Evolutionary conservation across 2,113 vertebrate genomes (phyloP), one percentile per base, ranked within the genome.

Genomic region (Atrichornis clamosus): DNA sequence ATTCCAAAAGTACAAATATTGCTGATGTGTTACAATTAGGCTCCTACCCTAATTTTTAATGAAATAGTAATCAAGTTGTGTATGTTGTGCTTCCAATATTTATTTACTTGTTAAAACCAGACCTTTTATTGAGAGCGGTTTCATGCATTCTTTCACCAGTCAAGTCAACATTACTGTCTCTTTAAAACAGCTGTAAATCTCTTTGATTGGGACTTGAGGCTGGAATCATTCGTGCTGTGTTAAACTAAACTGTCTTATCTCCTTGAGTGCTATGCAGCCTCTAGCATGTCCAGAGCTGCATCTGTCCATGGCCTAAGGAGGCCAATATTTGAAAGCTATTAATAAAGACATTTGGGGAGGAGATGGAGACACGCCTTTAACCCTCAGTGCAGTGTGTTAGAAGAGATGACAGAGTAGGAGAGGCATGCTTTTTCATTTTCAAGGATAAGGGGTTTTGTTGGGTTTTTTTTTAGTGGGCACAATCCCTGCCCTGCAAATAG

Each of bases 111-210:
- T 81, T 97, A 94, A 77, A 78, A 68, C 20, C 53, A 73, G 78
- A 72, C 73, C 91, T 84, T 92, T 87, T 76, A 78, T 78, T 96
- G 81, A 47, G 59, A 62, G 42, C 47, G 59, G 95, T 86, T 87
- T 91, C 75, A 58, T 94, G 96, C 94, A 91, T 97, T 96, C 95
- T 97, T 97, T 94, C 95, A 96, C 91, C 92, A 97, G 97, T 97
- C 96, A 95, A 97, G 95, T 97, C 98, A 97, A 98, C 96, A 89
- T 97, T 94, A 82, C 81, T 94, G 96, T 97, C 98, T 94, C 97
- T 97, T 96, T 96, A 96, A 97, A 98, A 97, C 95, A 97, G 97
- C 94, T 97, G 96, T 98, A 97, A 98, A 97, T 98, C 97, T 98
- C 97, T 98, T 96, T 97, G 97, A 97, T 97, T 97, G 97, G 96